Base-by-base conservation (phyloP, 2,797 vertebrate species). In the Notoglanidium macrostoma region DNA sequence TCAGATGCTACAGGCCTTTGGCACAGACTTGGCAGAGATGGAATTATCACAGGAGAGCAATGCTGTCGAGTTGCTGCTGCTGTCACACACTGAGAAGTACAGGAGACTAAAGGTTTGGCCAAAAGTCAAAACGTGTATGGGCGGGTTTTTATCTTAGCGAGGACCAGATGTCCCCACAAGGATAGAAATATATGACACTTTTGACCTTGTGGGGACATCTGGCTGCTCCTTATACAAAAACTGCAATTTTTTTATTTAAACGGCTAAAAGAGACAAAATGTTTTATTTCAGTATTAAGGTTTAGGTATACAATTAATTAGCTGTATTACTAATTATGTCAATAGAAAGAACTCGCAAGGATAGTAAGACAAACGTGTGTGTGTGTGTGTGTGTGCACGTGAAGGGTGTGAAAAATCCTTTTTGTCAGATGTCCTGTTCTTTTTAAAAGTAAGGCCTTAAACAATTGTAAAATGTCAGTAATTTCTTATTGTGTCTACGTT, bases 1-100 rank as follows among this genome's bases (percentile, higher is more conserved):
- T 17, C 98, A 99, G 95, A 96, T 98, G 97, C 90, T 99, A 57
- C 98, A 99, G 82, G 94, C 96, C 44, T 99, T 99, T 79, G 98
- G 98, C 68, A 98, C 96, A 0, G 98, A 99, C 91, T 91, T 99
- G 93, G 98, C 98, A 0, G 98, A 99, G 94, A 94, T 96, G 0
- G 96, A 98, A 55, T 93, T 99, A 77, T 96, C 97, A 0, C 94
- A 96, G 0, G 97, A 99, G 83, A 95, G 95, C 46, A 95, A 94
- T 87, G 93, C 95, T 11, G 96, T 97, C 0, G 96, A 98, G 91
- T 91, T 91, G 89, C 96, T 98, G 76, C 94, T 99, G 54, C 95
- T 96, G 15, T 87, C 95, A 85, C 97, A 96, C 93, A 96, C 96
- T 0, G 96, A 97, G 63, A 97, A 97, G 86, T 99, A 99, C 94